A percentile compares a stretch with the other conserved stretches of the same genome.
phyloP scores from a whole-genome alignment of 2,888 invertebrate species.

The Nemotelus nigrinus region DNA sequence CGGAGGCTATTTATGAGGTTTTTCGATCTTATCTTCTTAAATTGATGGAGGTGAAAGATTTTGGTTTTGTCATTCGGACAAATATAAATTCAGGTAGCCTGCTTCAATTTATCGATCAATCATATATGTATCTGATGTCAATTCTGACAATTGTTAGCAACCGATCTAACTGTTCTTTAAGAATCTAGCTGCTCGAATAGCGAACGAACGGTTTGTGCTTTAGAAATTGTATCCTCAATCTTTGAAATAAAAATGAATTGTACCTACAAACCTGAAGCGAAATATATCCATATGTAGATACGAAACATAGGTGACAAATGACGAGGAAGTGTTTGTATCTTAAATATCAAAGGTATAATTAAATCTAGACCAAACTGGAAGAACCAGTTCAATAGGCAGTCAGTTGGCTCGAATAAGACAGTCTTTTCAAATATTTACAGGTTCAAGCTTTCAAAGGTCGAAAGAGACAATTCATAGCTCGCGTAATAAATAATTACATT shows the following conservation, averaged over 20 bases:
- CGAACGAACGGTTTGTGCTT: no score
- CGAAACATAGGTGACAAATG: background rate
- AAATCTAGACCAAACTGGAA: constrained; percentile 21
- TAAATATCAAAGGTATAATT: background rate
- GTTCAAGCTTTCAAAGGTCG: background rate
- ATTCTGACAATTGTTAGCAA: background rate
- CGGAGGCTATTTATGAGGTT: background rate
- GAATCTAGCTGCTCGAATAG: no score
- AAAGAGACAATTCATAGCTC: background rate
- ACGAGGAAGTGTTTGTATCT: constrained; percentile 15
- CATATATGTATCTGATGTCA: background rate
- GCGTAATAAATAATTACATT: background rate
- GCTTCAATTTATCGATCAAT: no score
- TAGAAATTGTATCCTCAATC: no score
- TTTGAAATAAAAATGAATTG: no score
- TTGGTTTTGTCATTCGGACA: no score
- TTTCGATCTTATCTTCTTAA: constrained; percentile 2
- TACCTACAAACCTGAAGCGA: no score
- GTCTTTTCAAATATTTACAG: background rate
- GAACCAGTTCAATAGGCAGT: constrained; percentile 6
- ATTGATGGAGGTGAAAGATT: background rate
- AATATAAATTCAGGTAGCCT: no score
- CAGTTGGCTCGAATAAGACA: background rate
- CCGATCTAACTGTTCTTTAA: constrained; percentile 19
- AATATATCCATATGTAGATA: no score